Conservation (phyloP, 2,113 vertebrate species). For the Pluvialis apricaria region DNA sequence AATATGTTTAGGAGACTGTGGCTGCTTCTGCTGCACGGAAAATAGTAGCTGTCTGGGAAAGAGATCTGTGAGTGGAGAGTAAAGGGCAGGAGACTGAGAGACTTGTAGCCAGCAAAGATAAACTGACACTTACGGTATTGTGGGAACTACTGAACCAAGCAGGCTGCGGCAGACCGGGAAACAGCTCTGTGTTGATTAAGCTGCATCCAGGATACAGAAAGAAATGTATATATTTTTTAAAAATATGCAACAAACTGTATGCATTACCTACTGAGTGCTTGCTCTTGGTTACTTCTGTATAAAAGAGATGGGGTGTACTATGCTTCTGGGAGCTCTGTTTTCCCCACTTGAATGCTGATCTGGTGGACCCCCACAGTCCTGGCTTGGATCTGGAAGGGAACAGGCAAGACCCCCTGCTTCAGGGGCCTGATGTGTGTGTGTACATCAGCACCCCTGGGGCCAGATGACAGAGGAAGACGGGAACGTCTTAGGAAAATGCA, state of each 20-base stretch:
- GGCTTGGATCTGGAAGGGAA: neutral
- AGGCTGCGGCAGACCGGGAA: neutral
- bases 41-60: constrained; percentile 14
- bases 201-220: neutral
- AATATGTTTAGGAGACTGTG: neutral
- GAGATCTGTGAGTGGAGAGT: neutral
- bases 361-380: neutral
- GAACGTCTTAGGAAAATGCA: neutral
- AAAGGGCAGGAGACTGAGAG: neutral
- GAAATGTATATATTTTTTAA: neutral
- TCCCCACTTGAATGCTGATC: neutral
- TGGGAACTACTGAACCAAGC: neutral
- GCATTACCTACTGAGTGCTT: neutral
- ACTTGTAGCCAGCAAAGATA: constrained; percentile 6
- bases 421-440: rapidly evolving
- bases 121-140: neutral
- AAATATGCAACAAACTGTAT: neutral
- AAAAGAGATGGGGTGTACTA: rapidly evolving
- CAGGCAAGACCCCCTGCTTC: neutral
- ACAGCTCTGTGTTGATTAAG: neutral
- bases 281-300: neutral
- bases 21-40: neutral
- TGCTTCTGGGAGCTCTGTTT: neutral
- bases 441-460: neutral
- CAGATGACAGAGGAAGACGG: too few species aligned